These are phyloP conservation scores for Altica lythri DNA, from an alignment of 2,888 invertebrate genomes.

Conservation along the genomic window DNA sequence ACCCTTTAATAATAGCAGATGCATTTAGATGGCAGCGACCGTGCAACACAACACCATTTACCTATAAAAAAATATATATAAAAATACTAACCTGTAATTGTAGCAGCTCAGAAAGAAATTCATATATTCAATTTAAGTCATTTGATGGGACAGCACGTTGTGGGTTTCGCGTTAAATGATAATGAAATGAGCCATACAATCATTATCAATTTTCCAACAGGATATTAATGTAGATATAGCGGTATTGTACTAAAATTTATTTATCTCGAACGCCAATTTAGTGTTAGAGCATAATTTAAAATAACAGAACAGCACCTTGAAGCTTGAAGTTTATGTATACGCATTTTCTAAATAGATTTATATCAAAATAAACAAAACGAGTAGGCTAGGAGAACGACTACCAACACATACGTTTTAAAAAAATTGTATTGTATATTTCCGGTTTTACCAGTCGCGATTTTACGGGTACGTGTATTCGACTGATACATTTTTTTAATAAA, in stretches of 20 bases:
- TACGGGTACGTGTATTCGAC: no score
- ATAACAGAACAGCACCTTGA: slow-evolving; percentile 11
- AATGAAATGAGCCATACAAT: slow-evolving; percentile 36
- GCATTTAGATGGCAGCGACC: slow-evolving; percentile 96
- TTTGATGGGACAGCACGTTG: slow-evolving; percentile 25
- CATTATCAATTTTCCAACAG: slow-evolving; percentile 36
- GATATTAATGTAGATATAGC: slow-evolving; percentile 27
- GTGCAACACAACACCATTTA: slow-evolving; percentile 91
- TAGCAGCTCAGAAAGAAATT: slow-evolving; percentile 47
- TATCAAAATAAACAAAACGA: neutral
- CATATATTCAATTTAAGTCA: slow-evolving; percentile 43
- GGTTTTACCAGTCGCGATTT: neutral
- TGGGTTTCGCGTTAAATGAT: slow-evolving; percentile 29
- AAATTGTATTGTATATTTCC: neutral
- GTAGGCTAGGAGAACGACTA: no score
- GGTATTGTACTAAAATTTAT: slow-evolving; percentile 30
- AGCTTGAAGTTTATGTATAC: slow-evolving; percentile 5
- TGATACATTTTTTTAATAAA: no score
- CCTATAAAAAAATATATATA: slow-evolving; percentile 63
- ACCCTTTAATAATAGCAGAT: slow-evolving; percentile 91
- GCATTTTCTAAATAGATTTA: slow-evolving; percentile 7
- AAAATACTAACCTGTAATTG: slow-evolving; percentile 47
- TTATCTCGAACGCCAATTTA: slow-evolving; percentile 35
- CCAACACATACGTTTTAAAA: neutral
- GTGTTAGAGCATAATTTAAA: slow-evolving; percentile 15